These are phyloP conservation scores for Poecile atricapillus DNA, from an alignment of 2,113 vertebrate species.

Conservation along the genomic window DNA sequence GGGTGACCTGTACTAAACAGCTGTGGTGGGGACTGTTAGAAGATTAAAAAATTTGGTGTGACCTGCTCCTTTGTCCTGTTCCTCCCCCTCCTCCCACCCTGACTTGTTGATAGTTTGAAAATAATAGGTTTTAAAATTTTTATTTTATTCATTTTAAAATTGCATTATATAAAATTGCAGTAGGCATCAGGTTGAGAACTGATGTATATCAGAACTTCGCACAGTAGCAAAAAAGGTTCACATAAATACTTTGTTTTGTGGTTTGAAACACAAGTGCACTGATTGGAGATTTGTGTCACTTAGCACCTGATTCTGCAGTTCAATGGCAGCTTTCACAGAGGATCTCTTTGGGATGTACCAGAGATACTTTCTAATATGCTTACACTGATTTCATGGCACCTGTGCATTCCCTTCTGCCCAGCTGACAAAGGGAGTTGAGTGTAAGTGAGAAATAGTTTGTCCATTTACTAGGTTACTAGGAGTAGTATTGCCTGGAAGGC, in stretches of 20 bases:
- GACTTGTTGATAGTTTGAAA: background rate
- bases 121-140: background rate
- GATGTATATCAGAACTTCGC: background rate
- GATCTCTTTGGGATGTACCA: background rate
- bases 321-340: background rate
- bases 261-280: background rate
- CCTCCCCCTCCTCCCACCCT: background rate
- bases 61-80: background rate
- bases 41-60: background rate
- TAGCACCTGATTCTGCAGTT: background rate
- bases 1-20: conserved; percentile 46
- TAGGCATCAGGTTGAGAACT: background rate
- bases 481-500: background rate
- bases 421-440: background rate
- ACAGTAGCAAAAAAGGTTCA: background rate
- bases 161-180: background rate
- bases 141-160: background rate
- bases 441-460: background rate
- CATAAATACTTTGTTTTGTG: background rate
- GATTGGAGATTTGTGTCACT: background rate
- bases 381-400: background rate
- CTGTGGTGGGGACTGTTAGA: background rate
- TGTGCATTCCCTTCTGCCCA: background rate
- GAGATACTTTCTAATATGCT: background rate
- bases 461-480: background rate